A percentile compares a stretch with the other conserved stretches of the same genome.
Conservation (phyloP, 2,113 vertebrate species). For the Pandion haliaetus region DNA sequence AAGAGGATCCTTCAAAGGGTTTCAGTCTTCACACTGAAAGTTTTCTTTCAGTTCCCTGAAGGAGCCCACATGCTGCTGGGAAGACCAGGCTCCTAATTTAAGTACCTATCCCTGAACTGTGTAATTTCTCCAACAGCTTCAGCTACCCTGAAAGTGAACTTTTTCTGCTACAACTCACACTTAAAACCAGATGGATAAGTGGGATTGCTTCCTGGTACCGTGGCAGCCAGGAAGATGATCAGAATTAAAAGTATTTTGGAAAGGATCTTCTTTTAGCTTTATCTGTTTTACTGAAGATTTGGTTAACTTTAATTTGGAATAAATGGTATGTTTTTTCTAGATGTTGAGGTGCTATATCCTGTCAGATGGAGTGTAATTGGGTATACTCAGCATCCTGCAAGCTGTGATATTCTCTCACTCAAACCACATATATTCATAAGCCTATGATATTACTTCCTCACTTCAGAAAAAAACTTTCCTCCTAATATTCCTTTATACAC, state of each 20-base stretch:
- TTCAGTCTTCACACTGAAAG: background rate
- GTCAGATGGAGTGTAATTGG: background rate
- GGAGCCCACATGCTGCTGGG: background rate
- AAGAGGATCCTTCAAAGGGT: background rate
- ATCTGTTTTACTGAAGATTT: background rate
- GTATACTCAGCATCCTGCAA: background rate
- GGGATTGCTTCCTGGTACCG: background rate
- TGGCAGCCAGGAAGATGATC: background rate
- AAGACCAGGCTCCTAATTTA: background rate
- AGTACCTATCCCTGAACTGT: background rate
- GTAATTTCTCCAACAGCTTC: background rate
- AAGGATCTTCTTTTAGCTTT: background rate
- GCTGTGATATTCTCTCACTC: background rate
- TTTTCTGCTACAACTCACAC: background rate
- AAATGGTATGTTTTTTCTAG: background rate
- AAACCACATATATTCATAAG: background rate
- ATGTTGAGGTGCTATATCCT: background rate
- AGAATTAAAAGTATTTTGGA: background rate
- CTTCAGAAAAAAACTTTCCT: background rate
- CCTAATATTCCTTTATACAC: background rate
- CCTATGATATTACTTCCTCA: background rate
- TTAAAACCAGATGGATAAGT: background rate
- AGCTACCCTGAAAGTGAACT: background rate
- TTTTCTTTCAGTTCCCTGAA: background rate
- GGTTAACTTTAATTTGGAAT: background rate